Evolutionary conservation across 2,888 invertebrate genomes (phyloP).

Genomic region (Chrysolina americana): DNA sequence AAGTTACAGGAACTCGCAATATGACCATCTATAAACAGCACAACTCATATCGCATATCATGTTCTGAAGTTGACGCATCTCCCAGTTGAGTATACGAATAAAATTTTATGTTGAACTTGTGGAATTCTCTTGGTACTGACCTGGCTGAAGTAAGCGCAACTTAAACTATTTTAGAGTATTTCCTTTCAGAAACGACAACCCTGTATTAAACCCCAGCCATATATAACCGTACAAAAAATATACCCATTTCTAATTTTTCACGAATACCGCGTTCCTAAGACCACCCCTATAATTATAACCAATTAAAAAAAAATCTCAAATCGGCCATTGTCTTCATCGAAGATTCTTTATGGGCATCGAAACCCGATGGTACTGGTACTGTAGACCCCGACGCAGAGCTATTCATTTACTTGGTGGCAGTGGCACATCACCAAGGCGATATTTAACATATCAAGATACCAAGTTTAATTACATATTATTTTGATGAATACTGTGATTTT

Average conservation of each 20-base stretch:
- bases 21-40: too few species aligned
- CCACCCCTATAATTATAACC: conserved; percentile 49
- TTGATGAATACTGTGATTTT: conserved; percentile 65
- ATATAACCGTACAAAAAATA: background rate
- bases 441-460: conserved; percentile 67
- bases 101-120: too few species aligned
- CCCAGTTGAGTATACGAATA: too few species aligned
- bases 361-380: conserved; percentile 32
- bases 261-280: conserved; percentile 37
- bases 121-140: too few species aligned
- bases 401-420: conserved; percentile 65
- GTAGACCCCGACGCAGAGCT: conserved; percentile 46
- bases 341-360: conserved; percentile 41
- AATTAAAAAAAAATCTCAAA: conserved; percentile 47
- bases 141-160: too few species aligned
- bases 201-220: background rate
- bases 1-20: too few species aligned
- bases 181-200: background rate
- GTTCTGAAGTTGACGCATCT: too few species aligned
- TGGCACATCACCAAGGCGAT: conserved; percentile 64
- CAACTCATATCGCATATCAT: too few species aligned
- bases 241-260: conserved; percentile 44
- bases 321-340: conserved; percentile 44
- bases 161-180: too few species aligned
- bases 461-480: conserved; percentile 68